phyloP scores from a whole-genome alignment of 2,888 invertebrate genomes.

The Serrognathus titanus region DNA sequence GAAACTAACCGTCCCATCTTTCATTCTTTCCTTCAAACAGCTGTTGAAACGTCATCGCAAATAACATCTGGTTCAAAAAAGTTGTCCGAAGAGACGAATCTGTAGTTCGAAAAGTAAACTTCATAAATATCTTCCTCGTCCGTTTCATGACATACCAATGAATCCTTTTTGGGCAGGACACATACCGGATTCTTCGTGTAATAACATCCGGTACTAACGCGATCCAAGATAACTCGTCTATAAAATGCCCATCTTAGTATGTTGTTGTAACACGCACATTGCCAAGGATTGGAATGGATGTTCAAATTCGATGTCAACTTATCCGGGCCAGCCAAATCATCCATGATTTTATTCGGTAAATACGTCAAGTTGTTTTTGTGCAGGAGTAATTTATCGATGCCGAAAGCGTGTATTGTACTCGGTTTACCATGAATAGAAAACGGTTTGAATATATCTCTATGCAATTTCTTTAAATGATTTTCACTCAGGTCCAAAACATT shows the following conservation, averaged over 20 bases:
- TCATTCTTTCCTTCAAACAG: too few species aligned
- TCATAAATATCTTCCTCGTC: slow-evolving; percentile 5
- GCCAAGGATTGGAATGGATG: slow-evolving; percentile 11
- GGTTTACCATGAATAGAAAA: not conserved
- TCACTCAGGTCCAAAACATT: slow-evolving; percentile 6
- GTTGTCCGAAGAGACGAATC: too few species aligned
- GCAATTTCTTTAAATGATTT: slow-evolving; percentile 4
- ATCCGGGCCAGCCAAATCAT: slow-evolving; percentile 2
- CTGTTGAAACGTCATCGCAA: too few species aligned
- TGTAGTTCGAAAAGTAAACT: not conserved
- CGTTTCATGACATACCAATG: not conserved
- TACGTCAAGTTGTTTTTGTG: slow-evolving; percentile 11
- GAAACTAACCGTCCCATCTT: too few species aligned
- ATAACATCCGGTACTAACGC: slow-evolving; percentile 4
- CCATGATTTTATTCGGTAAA: slow-evolving; percentile 6
- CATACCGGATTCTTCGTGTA: slow-evolving; percentile 9
- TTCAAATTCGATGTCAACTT: not conserved
- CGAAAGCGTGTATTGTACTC: not conserved
- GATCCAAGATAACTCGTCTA: not conserved
- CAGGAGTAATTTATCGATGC: slow-evolving; percentile 4
- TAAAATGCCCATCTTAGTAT: slow-evolving; percentile 4
- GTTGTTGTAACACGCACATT: slow-evolving; percentile 9
- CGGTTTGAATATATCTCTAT: slow-evolving; percentile 1
- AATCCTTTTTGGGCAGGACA: slow-evolving; percentile 4
- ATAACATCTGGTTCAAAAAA: too few species aligned